Conservation (phyloP, 2,113 vertebrate species). For the Mus spicilegus region DNA sequence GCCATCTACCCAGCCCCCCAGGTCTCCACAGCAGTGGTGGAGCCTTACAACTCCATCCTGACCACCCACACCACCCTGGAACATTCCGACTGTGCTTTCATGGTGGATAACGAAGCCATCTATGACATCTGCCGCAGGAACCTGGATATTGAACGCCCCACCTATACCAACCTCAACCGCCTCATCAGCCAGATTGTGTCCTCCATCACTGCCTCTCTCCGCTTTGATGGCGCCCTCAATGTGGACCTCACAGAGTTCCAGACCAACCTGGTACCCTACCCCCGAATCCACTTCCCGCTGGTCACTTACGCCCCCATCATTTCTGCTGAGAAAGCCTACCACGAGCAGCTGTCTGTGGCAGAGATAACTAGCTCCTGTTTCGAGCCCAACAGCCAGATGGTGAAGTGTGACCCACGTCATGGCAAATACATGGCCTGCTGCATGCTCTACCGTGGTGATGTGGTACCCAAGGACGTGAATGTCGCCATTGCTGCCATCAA, state of each 20-base stretch:
- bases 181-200: slow-evolving; percentile 91
- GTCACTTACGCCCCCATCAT: slow-evolving; percentile 90
- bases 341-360: slow-evolving; percentile 89
- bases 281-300: slow-evolving; percentile 90
- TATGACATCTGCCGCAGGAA: slow-evolving; percentile 89
- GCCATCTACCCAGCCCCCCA: slow-evolving; percentile 94
- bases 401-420: slow-evolving; percentile 89
- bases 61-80: slow-evolving; percentile 90
- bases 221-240: slow-evolving; percentile 89
- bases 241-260: slow-evolving; percentile 91
- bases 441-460: slow-evolving; percentile 88
- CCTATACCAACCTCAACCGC: slow-evolving; percentile 89
- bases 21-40: slow-evolving; percentile 90
- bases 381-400: slow-evolving; percentile 90
- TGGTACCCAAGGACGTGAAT: slow-evolving; percentile 90
- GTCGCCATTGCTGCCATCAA: slow-evolving; percentile 89
- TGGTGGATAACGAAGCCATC: slow-evolving; percentile 92
- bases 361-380: slow-evolving; percentile 91
- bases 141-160: slow-evolving; percentile 88
- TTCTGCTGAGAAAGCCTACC: slow-evolving; percentile 87
- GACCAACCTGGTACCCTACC: slow-evolving; percentile 91
- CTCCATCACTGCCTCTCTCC: slow-evolving; percentile 90
- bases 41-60: slow-evolving; percentile 91
- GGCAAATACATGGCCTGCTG: slow-evolving; percentile 92
- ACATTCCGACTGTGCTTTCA: slow-evolving; percentile 90